Evolutionary conservation across 2,113 vertebrate genomes (phyloP).

Genomic region (Loxodonta africana): DNA sequence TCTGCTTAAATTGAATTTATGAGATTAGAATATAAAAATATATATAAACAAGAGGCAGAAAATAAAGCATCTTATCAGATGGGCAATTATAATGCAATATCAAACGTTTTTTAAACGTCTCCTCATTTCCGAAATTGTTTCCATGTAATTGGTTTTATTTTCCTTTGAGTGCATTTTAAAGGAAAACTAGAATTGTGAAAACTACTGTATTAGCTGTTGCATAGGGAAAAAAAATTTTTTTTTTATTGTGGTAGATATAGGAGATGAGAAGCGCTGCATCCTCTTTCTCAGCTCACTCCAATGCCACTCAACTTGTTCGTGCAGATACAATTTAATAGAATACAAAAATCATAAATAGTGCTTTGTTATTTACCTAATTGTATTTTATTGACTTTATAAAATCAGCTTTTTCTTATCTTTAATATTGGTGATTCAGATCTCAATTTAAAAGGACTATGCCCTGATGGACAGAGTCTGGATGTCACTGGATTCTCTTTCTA

Average conservation of each 20-base stretch:
- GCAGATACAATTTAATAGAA: neutral
- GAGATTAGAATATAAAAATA: constrained; percentile 51
- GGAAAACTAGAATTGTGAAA: constrained; percentile 14
- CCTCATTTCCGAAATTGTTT: constrained; percentile 44
- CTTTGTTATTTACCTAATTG: constrained; percentile 23
- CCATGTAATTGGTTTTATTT: constrained; percentile 37
- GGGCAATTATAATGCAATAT: constrained; percentile 40
- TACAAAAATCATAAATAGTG: constrained; percentile 13
- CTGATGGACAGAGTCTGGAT: constrained; percentile 42
- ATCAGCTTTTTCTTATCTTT: constrained; percentile 59
- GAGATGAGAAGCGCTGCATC: neutral
- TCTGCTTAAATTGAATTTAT: neutral
- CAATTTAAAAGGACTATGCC: constrained; percentile 37
- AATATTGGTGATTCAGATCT: constrained; percentile 51
- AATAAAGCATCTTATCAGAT: constrained; percentile 61
- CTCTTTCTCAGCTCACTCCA: neutral
- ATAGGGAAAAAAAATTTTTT: neutral
- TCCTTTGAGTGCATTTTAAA: constrained; percentile 64
- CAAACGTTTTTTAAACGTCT: constrained; percentile 10
- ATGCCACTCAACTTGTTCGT: neutral
- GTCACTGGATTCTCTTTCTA: constrained; percentile 41
- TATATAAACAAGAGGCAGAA: constrained; percentile 7
- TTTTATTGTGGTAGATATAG: neutral
- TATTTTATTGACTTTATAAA: constrained; percentile 61
- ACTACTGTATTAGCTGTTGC: neutral